These are phyloP conservation scores for Micropoecilia bifurca DNA, from an alignment of 2,797 vertebrate species.

Conservation along the genomic window DNA sequence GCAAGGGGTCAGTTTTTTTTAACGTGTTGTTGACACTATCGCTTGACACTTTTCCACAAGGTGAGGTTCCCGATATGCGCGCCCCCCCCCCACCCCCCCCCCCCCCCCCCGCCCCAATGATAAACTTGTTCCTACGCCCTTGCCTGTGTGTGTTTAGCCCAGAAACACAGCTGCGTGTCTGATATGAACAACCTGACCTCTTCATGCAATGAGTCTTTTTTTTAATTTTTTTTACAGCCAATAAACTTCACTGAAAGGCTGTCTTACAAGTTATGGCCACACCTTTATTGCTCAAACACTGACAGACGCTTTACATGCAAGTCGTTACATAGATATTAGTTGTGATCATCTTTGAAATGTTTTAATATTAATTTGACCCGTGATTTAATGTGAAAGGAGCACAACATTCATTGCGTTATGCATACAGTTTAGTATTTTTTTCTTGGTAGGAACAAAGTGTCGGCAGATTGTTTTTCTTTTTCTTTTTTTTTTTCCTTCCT, in stretches of 20 bases:
- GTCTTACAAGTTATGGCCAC: neutral
- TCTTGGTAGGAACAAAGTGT: constrained; percentile 11
- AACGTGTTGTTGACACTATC: no score
- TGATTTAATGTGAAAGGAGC: neutral
- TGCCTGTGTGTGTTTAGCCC: neutral
- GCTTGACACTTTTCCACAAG: no score
- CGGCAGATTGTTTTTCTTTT: neutral
- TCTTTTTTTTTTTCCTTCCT: no score
- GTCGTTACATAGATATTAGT: neutral
- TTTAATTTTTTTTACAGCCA: neutral
- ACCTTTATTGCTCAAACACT: constrained; percentile 1
- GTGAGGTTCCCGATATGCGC: no score
- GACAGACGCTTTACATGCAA: neutral
- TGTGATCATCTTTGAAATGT: neutral
- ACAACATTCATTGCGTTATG: neutral
- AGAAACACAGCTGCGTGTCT: neutral
- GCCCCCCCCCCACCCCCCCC: no score
- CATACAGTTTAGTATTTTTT: neutral
- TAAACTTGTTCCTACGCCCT: no score
- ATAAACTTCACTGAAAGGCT: neutral
- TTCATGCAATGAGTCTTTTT: neutral
- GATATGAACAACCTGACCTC: neutral
- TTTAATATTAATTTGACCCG: neutral
- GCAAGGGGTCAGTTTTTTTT: no score
- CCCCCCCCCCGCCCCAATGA: no score